Evolutionary conservation across 2,888 invertebrate genomes (phyloP).

Genomic region (Micropterix aruncella): DNA sequence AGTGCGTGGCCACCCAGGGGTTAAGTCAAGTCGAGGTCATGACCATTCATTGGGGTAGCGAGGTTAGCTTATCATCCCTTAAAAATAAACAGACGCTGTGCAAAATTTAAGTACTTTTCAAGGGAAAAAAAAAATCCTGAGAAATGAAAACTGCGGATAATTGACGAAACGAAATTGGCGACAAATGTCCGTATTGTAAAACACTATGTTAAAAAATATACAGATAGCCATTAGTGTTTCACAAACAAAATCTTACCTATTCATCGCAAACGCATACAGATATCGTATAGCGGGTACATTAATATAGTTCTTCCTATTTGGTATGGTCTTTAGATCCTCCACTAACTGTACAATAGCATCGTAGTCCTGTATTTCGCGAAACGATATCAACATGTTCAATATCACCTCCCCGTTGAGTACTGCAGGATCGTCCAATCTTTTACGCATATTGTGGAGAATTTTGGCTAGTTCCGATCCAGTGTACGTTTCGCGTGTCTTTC

Average conservation of each 20-base stretch:
- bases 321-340: constrained; percentile 82
- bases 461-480: constrained; percentile 69
- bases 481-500: constrained; percentile 80
- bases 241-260: constrained; percentile 61
- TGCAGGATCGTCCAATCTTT: constrained; percentile 91
- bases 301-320: constrained; percentile 76
- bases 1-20: no score
- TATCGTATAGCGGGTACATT: constrained; percentile 85
- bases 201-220: constrained; percentile 3
- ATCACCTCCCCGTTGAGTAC: constrained; percentile 94
- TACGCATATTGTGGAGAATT: constrained; percentile 78
- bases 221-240: constrained; percentile 5
- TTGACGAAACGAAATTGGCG: no score
- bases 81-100: no score
- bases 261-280: constrained; percentile 93
- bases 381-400: constrained; percentile 84
- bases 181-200: no score
- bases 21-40: no score
- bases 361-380: constrained; percentile 87
- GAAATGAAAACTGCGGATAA: no score
- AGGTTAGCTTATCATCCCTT: no score
- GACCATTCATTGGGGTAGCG: no score
- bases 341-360: constrained; percentile 96
- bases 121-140: no score
- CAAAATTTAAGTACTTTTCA: no score